These are phyloP conservation scores for Drosophila saltans DNA, from an alignment of 1,140 invertebrate species.

Conservation along the genomic window DNA sequence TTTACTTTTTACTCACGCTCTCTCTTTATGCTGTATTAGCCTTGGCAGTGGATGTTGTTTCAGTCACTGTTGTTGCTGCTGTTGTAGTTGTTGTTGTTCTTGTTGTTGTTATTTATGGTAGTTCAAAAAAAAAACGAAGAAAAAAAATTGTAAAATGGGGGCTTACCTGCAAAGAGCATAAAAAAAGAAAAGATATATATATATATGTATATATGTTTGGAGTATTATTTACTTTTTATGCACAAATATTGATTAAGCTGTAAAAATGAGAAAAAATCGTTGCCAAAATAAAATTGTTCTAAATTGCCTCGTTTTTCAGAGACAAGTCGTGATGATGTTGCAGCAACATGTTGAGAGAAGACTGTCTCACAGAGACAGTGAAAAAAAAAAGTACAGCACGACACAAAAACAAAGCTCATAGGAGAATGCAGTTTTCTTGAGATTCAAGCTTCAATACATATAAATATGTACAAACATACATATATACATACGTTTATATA, in stretches of 20 bases:
- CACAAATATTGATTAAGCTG: slow-evolving; percentile 76
- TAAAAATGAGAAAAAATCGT: slow-evolving; percentile 51
- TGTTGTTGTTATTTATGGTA: slow-evolving; percentile 28
- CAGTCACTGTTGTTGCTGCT: slow-evolving; percentile 13
- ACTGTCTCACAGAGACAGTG: slow-evolving; percentile 1
- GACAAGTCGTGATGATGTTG: slow-evolving; percentile 54
- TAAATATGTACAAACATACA: neutral
- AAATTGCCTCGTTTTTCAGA: slow-evolving; percentile 8
- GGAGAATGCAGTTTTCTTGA: slow-evolving; percentile 51
- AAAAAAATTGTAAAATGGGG: slow-evolving; percentile 68
- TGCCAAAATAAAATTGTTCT: slow-evolving; percentile 35
- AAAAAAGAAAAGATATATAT: slow-evolving; percentile 37
- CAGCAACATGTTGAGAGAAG: slow-evolving; percentile 59
- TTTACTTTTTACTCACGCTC: slow-evolving; percentile 58
- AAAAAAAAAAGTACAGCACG: slow-evolving; percentile 68
- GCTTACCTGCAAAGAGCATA: slow-evolving; percentile 74
- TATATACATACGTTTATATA: slow-evolving; percentile 27
- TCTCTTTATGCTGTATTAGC: slow-evolving; percentile 67
- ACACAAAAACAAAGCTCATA: slow-evolving; percentile 56
- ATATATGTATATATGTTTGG: slow-evolving; percentile 21
- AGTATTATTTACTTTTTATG: slow-evolving; percentile 66
- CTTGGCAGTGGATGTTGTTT: slow-evolving; percentile 26
- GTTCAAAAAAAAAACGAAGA: slow-evolving; percentile 29
- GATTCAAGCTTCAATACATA: slow-evolving; percentile 31
- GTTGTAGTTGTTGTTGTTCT: slow-evolving; percentile 16